Percentiles rank a stretch among this genome's conserved stretches.
Conservation (phyloP, 2,888 invertebrate species). For the Leptinotarsa juncta region DNA sequence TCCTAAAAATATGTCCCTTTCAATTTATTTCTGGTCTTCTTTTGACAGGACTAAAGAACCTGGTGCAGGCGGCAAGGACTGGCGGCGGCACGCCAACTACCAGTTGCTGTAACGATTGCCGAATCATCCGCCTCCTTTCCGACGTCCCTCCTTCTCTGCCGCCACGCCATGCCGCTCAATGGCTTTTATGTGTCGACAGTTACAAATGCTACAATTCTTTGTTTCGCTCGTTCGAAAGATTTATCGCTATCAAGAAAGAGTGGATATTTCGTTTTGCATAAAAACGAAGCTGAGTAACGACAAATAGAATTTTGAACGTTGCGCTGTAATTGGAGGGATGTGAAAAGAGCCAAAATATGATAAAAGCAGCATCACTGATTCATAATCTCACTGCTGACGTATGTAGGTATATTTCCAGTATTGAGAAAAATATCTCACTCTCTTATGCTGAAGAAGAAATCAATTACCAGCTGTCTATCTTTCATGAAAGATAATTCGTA, state of each 20-base stretch:
- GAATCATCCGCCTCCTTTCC: conserved; percentile 18
- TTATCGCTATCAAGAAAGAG: conserved; percentile 18
- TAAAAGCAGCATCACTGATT: too few species aligned
- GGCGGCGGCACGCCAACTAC: conserved; percentile 16
- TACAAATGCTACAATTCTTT: conserved; percentile 29
- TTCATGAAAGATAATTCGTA: too few species aligned
- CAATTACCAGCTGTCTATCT: too few species aligned
- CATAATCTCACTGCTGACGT: too few species aligned
- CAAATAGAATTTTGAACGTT: conserved; percentile 12
- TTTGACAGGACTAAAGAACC: not conserved
- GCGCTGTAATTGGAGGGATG: not conserved
- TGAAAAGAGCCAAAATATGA: not conserved
- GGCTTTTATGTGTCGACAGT: conserved; percentile 28
- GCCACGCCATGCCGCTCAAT: not conserved
- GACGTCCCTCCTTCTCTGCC: not conserved
- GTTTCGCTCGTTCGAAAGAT: conserved; percentile 23
- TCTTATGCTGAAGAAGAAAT: too few species aligned
- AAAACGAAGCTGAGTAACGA: not conserved
- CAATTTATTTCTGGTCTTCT: not conserved
- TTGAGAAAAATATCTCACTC: too few species aligned
- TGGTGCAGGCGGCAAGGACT: conserved; percentile 7
- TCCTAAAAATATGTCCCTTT: too few species aligned
- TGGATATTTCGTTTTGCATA: conserved; percentile 5
- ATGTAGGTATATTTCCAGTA: too few species aligned
- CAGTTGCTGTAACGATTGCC: conserved; percentile 21